A percentile compares a stretch with the other conserved stretches of the same genome.
Conservation (phyloP, 1,140 invertebrate genomes). For the Drosophila busckii region DNA sequence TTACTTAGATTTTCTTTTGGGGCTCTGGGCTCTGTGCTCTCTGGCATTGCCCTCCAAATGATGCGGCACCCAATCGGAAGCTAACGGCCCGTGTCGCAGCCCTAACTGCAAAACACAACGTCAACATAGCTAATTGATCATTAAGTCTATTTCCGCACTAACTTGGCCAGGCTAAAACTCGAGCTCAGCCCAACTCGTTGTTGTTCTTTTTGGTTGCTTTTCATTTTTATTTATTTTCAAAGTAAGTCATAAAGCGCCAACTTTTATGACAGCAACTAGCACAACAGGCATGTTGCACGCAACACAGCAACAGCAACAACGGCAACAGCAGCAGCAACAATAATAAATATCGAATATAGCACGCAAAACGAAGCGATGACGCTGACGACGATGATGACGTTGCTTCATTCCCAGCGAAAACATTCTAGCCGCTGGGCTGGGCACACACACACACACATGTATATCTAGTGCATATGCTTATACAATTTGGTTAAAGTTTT, state of each 20-base stretch:
- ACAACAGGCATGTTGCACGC: conserved; percentile 63
- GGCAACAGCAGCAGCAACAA: conserved; percentile 1
- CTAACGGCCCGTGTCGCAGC: conserved; percentile 40
- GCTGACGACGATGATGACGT: conserved; percentile 24
- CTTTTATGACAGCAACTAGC: conserved; percentile 62
- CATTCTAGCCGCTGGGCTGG: conserved; percentile 12
- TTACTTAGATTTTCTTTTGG: conserved; percentile 29
- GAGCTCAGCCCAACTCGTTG: no score
- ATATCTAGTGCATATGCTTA: conserved; percentile 10
- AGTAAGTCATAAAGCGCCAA: conserved; percentile 73
- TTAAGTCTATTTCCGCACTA: conserved; percentile 69
- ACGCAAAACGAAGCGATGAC: conserved; percentile 25
- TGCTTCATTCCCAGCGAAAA: conserved; percentile 18
- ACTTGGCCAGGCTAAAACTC: conserved; percentile 35
- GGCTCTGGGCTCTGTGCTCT: background rate
- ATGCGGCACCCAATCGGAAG: conserved; percentile 55
- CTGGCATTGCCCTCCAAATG: conserved; percentile 9
- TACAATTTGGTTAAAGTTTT: conserved; percentile 50
- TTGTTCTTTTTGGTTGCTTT: conserved; percentile 8
- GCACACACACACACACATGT: conserved; percentile 28
- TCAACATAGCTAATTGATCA: conserved; percentile 70
- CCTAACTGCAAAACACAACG: conserved; percentile 3
- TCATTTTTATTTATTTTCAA: conserved; percentile 16
- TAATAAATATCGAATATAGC: conserved; percentile 18
- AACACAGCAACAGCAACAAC: conserved; percentile 24